Percentiles rank a stretch among this genome's conserved stretches.
Evolutionary conservation across 35 echinoderm and acorn worm genomes (phyloP).

Genomic region (Eucidaris tribuloides): DNA sequence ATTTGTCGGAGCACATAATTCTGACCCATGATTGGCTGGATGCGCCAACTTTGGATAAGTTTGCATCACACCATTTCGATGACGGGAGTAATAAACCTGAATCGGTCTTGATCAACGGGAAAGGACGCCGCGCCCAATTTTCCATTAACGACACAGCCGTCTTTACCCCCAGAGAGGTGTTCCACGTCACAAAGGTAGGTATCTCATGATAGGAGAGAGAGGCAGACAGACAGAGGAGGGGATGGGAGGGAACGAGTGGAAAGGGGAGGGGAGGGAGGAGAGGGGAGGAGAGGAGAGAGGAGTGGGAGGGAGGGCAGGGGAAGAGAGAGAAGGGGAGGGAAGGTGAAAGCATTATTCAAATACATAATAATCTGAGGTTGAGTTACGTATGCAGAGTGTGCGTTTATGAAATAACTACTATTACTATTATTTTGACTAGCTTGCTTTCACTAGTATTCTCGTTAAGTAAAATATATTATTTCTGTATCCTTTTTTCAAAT

Average conservation of each 20-base stretch:
- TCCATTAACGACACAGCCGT: not conserved
- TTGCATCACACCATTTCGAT: slow-evolving; percentile 73
- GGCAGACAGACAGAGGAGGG: too few species aligned
- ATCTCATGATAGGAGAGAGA: too few species aligned
- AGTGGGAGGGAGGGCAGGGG: too few species aligned
- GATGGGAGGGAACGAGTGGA: too few species aligned
- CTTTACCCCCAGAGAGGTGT: slow-evolving; percentile 42
- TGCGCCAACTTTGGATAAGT: slow-evolving; percentile 61
- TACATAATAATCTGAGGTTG: too few species aligned
- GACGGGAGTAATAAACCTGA: slow-evolving; percentile 84
- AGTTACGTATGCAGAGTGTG: too few species aligned
- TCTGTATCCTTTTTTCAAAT: too few species aligned
- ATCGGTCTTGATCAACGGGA: slow-evolving; percentile 89
- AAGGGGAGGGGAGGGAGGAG: too few species aligned
- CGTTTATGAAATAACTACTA: too few species aligned
- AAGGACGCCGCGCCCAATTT: slow-evolving; percentile 37
- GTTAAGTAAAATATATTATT: not conserved
- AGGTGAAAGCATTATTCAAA: too few species aligned
- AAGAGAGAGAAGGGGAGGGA: too few species aligned
- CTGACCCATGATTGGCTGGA: slow-evolving; percentile 85
- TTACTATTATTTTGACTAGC: not conserved
- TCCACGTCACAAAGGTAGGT: slow-evolving; percentile 21
- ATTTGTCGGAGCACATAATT: slow-evolving; percentile 72
- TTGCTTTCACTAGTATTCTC: not conserved
- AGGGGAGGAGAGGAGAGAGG: too few species aligned